Evolutionary conservation across 35 echinoderm and acorn worm genomes (phyloP).

Genomic region (Ophiothrix spiculata): DNA sequence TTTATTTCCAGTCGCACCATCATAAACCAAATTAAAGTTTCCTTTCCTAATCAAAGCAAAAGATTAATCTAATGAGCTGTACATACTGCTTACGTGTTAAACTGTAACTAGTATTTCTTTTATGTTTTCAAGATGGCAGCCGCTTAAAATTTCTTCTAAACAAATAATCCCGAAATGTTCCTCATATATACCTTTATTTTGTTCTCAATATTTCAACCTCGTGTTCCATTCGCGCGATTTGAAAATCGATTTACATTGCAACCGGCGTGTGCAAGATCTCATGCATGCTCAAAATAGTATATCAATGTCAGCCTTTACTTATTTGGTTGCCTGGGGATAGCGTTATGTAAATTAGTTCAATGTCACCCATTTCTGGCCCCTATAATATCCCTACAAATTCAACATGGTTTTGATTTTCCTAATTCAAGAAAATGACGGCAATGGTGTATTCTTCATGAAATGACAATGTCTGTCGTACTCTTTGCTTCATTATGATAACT

Average conservation of each 20-base stretch:
- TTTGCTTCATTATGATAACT: background rate
- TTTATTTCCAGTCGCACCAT: too few relatives aligned
- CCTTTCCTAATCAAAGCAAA: too few relatives aligned
- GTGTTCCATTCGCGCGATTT: background rate
- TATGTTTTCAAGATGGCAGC: background rate
- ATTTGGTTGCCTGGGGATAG: background rate
- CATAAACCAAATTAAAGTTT: too few relatives aligned
- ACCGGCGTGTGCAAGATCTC: background rate
- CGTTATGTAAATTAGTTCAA: background rate
- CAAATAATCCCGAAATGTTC: background rate
- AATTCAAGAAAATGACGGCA: background rate
- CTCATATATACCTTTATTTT: background rate
- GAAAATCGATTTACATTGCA: background rate
- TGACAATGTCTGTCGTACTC: background rate
- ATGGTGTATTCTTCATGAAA: background rate
- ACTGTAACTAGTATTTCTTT: too few relatives aligned
- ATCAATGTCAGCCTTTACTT: too few relatives aligned
- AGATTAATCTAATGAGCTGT: too few relatives aligned
- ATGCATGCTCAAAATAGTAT: too few relatives aligned
- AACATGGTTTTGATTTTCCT: background rate
- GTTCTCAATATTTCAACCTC: background rate
- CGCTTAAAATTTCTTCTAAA: background rate
- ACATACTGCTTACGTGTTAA: too few relatives aligned
- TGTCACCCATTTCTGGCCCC: background rate
- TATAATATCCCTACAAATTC: background rate